Conservation (phyloP, 92 coral and sea anemone species). For the Epizoanthus rinbou region DNA sequence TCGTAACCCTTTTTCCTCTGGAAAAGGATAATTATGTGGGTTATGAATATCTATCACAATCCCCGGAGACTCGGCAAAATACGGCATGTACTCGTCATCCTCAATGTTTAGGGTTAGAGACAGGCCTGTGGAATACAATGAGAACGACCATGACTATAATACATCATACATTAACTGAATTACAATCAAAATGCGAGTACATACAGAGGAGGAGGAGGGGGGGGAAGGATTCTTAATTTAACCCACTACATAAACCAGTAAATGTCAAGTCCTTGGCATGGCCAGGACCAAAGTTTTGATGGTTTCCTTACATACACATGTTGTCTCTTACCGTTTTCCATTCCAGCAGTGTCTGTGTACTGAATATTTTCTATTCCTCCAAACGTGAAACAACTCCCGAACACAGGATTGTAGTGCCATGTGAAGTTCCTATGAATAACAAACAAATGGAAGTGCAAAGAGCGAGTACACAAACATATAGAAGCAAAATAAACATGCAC, state of each 20-base stretch:
- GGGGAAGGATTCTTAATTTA: too few relatives aligned
- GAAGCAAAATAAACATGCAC: too few relatives aligned
- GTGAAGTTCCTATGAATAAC: slow-evolving; percentile 17
- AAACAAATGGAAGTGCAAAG: background rate
- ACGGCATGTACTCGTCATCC: slow-evolving; percentile 26
- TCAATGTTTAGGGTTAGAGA: slow-evolving; percentile 29
- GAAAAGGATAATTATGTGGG: slow-evolving; percentile 5
- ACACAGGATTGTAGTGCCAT: slow-evolving; percentile 17
- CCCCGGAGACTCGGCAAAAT: slow-evolving; percentile 31
- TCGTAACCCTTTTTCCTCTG: slow-evolving; percentile 23
- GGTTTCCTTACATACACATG: too few relatives aligned
- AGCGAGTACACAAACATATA: background rate
- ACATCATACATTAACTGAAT: too few relatives aligned
- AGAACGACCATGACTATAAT: too few relatives aligned
- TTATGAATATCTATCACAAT: slow-evolving; percentile 22
- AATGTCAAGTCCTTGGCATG: too few relatives aligned
- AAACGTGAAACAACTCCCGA: slow-evolving; percentile 29
- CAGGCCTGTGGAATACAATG: background rate
- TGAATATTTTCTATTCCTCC: slow-evolving; percentile 15
- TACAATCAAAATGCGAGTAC: too few relatives aligned
- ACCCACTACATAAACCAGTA: too few relatives aligned
- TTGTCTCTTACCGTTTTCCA: background rate
- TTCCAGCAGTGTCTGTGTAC: background rate
- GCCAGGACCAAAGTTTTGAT: too few relatives aligned
- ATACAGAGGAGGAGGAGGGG: too few relatives aligned